A percentile compares a stretch with the other conserved stretches of the same genome.
Conservation (phyloP, 2,113 vertebrate species). For the Manacus vitellinus region DNA sequence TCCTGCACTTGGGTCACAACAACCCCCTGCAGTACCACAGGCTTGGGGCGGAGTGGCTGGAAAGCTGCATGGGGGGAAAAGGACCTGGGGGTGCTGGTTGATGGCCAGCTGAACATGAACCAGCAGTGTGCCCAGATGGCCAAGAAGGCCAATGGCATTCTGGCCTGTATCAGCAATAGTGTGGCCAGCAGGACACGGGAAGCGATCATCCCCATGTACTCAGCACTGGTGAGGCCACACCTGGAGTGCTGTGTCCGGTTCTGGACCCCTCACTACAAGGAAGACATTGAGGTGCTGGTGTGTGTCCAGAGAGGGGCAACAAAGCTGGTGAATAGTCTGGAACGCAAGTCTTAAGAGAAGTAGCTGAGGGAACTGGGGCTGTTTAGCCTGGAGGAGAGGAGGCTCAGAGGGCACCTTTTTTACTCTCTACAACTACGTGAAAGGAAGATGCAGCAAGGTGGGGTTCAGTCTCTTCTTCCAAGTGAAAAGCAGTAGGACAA, state of each 20-base stretch:
- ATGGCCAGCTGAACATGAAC: not conserved
- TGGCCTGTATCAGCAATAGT: rapidly evolving
- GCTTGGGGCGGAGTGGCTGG: not conserved
- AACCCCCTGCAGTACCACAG: not conserved
- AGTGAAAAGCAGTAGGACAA: not conserved
- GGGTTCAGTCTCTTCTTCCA: not conserved
- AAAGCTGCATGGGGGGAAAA: not conserved
- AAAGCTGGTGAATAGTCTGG: not conserved
- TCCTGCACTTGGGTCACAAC: not conserved
- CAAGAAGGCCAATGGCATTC: not conserved
- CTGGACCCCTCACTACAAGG: not conserved
- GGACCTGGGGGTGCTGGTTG: not conserved
- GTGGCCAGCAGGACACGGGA: not conserved
- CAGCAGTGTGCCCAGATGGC: not conserved
- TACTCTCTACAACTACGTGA: not conserved
- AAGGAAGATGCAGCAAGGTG: not conserved
- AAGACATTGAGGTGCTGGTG: not conserved
- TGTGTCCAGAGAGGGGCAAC: rapidly evolving
- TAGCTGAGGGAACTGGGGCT: not conserved
- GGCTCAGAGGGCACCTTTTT: too few species aligned
- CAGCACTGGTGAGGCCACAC: rapidly evolving
- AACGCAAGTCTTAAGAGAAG: not conserved
- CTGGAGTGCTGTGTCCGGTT: rapidly evolving
- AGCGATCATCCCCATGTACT: rapidly evolving
- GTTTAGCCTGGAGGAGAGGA: not conserved